Evolutionary conservation across 92 coral and sea anemone genomes (phyloP).

Genomic region (Nematostella vectensis): DNA sequence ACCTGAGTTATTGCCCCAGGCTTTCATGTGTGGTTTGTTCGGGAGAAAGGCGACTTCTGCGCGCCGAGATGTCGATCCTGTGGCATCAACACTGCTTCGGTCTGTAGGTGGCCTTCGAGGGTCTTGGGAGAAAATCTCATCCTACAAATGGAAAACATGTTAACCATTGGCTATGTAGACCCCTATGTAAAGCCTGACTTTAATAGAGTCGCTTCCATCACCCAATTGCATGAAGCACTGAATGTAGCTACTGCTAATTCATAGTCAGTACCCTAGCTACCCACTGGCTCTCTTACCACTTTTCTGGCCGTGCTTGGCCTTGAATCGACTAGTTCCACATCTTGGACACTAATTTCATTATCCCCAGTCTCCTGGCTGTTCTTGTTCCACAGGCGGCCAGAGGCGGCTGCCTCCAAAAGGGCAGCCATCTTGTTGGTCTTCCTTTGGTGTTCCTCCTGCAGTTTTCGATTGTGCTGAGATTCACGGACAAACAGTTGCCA

Average conservation of each 20-base stretch:
- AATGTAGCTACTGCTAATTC: no score
- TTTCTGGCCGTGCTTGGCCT: slow-evolving; percentile 58
- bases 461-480: slow-evolving; percentile 49
- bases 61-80: neutral
- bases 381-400: slow-evolving; percentile 79
- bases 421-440: slow-evolving; percentile 90
- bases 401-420: slow-evolving; percentile 82
- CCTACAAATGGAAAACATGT: no score
- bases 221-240: no score
- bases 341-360: neutral
- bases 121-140: slow-evolving; percentile 62
- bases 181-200: no score
- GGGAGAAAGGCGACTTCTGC: slow-evolving; percentile 6
- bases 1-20: slow-evolving; percentile 40
- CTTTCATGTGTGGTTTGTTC: slow-evolving; percentile 19
- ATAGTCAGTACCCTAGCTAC: neutral
- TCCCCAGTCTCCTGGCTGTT: neutral
- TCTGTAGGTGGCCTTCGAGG: slow-evolving; percentile 11
- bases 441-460: slow-evolving; percentile 58
- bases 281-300: slow-evolving; percentile 35
- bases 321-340: slow-evolving; percentile 10
- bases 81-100: slow-evolving; percentile 20
- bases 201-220: no score
- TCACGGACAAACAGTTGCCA: slow-evolving; percentile 73
- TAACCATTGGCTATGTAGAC: no score